Base-by-base conservation (phyloP, 2,113 vertebrate genomes). In the Pedetes capensis region DNA sequence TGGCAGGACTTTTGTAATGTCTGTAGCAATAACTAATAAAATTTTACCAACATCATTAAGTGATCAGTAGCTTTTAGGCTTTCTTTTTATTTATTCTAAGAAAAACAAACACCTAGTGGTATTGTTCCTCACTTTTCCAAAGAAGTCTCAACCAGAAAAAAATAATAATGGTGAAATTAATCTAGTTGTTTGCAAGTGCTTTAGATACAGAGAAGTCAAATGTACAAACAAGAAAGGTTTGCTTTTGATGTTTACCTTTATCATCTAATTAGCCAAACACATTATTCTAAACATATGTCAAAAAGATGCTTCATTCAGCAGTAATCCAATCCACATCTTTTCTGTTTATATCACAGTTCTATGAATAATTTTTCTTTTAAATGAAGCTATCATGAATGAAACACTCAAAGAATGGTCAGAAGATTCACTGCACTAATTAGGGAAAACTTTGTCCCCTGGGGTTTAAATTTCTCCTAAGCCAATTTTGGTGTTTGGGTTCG, bases 61-160 rank as follows among this genome's bases (percentile, higher is more conserved):
- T 83, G 69, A 93, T 64, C 96, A 66, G 93, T 96, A 37, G 51
- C 75, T 96, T 98, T 96, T 93, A 97, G 93, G 69, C 8, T 63
- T 25, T 32, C 55, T 51, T 88, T 89, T 96, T 87, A 97, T 87
- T 96, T 74, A 51, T 34, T 78, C 87, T 87, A 86, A 75, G 14
- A 66, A 89, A 94, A 94, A 78, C 6, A 75, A 87, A 92, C 55
- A 91, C 87, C 75, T 59, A 74, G 32, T 44, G n/a, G 34, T 0
- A 32, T 78, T 25, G 9, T 22, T 75, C 76, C 29, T 57, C 61
- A 57, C 71, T 96, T 95, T 85, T 69, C 27, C 37, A 92, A 96
- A 93, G 82, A 96, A 93, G 82, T 92, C 39, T 90, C 55, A 92
- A 78, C 17, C 34, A 84, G 34, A 84, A 53, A 75, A 51, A 47